phyloP scores from a whole-genome alignment of 2,797 vertebrate species.

The Ptychobarbus kaznakovi region DNA sequence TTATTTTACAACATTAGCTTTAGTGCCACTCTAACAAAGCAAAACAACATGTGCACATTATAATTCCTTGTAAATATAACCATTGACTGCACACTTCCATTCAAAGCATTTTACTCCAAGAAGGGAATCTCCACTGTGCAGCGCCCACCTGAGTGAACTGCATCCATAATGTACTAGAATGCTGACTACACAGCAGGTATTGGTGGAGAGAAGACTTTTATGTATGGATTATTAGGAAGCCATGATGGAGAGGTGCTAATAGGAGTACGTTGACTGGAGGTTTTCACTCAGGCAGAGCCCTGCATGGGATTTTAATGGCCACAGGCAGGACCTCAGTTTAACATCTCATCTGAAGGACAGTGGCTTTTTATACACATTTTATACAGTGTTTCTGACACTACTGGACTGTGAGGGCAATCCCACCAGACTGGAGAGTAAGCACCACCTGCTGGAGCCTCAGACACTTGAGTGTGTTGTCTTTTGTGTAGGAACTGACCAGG shows the following conservation, averaged over 20 bases:
- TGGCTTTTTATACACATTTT: not conserved
- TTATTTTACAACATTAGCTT: not conserved
- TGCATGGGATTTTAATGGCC: not conserved
- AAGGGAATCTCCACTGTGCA: not conserved
- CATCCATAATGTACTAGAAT: not conserved
- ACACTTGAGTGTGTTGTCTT: not conserved
- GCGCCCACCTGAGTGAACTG: not conserved
- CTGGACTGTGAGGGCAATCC: not conserved
- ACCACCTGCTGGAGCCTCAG: slow-evolving; percentile 6
- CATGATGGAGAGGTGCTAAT: not conserved
- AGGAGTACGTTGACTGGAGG: not conserved
- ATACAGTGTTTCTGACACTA: not conserved
- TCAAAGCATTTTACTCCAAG: not conserved
- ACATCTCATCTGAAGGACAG: not conserved
- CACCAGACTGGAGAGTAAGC: not conserved
- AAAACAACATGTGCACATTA: not conserved
- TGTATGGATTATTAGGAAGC: not conserved
- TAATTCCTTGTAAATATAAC: not conserved
- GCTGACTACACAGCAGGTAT: not conserved
- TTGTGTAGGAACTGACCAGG: not conserved
- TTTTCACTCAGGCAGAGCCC: not conserved
- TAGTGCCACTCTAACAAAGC: not conserved
- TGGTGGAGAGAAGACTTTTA: not conserved
- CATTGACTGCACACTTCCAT: not conserved
- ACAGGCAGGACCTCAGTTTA: not conserved